Evolutionary conservation across 1,140 invertebrate genomes (phyloP), one percentile per base, ranked within the genome.

Genomic region (Zaprionus gabonicus): DNA sequence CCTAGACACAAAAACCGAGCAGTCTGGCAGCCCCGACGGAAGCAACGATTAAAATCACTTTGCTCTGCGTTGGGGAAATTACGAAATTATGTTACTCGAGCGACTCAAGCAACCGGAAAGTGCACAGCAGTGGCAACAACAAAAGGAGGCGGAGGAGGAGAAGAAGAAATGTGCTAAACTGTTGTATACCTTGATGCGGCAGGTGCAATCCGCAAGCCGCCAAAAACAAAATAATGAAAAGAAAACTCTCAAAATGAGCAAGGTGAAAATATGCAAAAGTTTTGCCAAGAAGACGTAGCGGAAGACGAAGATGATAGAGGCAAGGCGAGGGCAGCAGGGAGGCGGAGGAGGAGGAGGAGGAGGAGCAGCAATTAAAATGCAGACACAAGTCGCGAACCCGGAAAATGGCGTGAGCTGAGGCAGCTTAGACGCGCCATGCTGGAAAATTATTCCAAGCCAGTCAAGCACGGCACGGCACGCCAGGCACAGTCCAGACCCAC

Each of bases 31-130:
- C 56, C 44, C 46, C 75, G 71, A 15, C 9, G 79, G 85, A 88
- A 88, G 60, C 78, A 51, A 71, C 81, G 84, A 88, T 88, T 88
- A 88, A 88, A 90, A 88, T 88, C 84, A 90, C 81, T 88, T 88
- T 81, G 69, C 81, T 71, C 84, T 84, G 79, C 67, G 75, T 10
- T n/a, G 71, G 66, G 66, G 59, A 90, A 88, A 90, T 84, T 81
- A 90, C 85, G 67, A 90, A 88, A 88, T 90, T 84, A 90, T 88
- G 84, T 90, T 81, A 71, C 79, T 82, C 75, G 57, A 82, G 76
- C 77, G 65, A 63, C 70, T 55, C 77, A 80, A 65, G 73, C 83
- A 81, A 70, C 71, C 84, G 85, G 85, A 88, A 88, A 90, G 71
- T 84, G 84, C 75, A 59, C 82, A 81, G 13, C 75, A 71, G 51